Evolutionary conservation across 1,140 invertebrate species (phyloP), one percentile per base, ranked within the genome.

Genomic region (Rhopalosiphum padi): DNA sequence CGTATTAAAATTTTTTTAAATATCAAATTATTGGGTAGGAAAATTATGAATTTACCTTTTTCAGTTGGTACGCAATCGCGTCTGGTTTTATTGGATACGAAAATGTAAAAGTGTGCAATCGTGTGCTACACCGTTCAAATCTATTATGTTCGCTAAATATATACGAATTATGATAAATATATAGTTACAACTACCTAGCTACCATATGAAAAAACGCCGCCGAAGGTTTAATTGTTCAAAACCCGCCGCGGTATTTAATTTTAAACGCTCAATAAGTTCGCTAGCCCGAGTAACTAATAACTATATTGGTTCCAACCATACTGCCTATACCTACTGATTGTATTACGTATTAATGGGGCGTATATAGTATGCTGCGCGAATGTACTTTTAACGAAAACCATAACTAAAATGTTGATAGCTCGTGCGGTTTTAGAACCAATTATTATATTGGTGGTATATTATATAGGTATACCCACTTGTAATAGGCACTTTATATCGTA

Each of bases 351-450:
- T 77, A 77, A 87, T 87, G 41, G 43, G 18, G 11, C 43, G 46
- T 48, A 37, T 83, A 85, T 43, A 83, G 37, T 43, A 43, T 11
- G 7, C 8, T 22, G 22, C 41, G 37, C 9, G 22, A 23, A 41
- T 86, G 41, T 37, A 60, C 35, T 53, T 23, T 90, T 25, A 9
- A 41, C 30, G n/a, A 91, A 82, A 77, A 91, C 90, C 68, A n/a
- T 77, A 91, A 37, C 68, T 77, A 91, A 90, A 89, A 55, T 37
- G 88, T 89, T 37, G 51, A 89, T 89, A 89, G 37, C 7, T 46
- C n/a, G 5, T 68, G 68, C 43, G 68, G 60, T 91, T 91, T 48
- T 21, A 41, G 55, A 5, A 48, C 30, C 60, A 43, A 91, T 91
- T 48, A 60, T 4, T 85, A n/a, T 77, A 77, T 5, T 3, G 15